phyloP scores from a whole-genome alignment of 2,797 vertebrate genomes.

The Malurus leucopterus region DNA sequence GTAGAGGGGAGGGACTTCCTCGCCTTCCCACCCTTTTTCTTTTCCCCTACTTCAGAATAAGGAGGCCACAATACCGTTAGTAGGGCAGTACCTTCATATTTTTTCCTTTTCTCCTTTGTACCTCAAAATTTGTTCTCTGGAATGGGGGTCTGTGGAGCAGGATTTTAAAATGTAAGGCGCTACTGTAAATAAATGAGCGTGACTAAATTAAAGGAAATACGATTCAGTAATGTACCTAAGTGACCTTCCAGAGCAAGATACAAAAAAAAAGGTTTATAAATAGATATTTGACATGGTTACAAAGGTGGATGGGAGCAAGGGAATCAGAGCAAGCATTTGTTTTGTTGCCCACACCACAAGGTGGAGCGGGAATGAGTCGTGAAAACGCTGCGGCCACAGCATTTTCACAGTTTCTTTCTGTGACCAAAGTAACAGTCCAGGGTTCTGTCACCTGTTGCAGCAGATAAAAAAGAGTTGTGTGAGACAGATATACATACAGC shows the following conservation, averaged over 20 bases:
- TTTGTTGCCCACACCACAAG: neutral
- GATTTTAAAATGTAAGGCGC: neutral
- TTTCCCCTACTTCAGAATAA: neutral
- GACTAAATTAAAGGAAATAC: neutral
- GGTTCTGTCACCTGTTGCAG: neutral
- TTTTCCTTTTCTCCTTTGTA: neutral
- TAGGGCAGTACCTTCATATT: neutral
- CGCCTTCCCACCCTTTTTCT: neutral
- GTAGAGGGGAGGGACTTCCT: neutral
- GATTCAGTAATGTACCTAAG: neutral
- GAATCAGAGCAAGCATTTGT: neutral
- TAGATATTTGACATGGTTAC: neutral
- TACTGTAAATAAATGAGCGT: neutral
- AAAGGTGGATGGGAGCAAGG: neutral
- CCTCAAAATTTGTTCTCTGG: neutral
- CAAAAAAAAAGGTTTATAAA: neutral
- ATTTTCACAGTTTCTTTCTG: neutral
- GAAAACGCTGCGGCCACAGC: rapidly evolving
- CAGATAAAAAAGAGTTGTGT: neutral
- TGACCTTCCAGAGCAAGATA: neutral
- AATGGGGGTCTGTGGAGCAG: neutral
- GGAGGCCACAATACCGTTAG: neutral
- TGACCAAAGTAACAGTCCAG: neutral
- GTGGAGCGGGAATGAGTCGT: neutral
- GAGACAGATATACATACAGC: neutral